A percentile compares a stretch with the other conserved stretches of the same genome.
phyloP scores from a whole-genome alignment of 2,113 vertebrate genomes.

The Entomyzon cyanotis region DNA sequence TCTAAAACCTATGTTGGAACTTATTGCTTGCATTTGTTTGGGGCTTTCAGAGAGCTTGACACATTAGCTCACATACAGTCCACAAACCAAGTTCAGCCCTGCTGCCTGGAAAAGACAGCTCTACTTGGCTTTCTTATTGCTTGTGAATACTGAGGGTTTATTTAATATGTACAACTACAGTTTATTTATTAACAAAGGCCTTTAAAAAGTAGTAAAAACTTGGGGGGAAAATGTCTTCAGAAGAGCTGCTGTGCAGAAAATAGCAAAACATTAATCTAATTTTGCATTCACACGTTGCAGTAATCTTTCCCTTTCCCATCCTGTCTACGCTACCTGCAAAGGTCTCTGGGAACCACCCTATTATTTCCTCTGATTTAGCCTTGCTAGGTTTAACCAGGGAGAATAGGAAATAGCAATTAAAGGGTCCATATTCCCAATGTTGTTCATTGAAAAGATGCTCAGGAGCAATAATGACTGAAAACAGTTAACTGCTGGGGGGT shows the following conservation, averaged over 20 bases:
- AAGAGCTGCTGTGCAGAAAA: conserved; percentile 50
- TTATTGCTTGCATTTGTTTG: conserved; percentile 78
- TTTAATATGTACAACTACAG: conserved; percentile 69
- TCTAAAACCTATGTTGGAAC: conserved; percentile 58
- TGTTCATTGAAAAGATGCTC: background rate
- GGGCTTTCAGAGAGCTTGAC: conserved; percentile 67
- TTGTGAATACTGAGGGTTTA: conserved; percentile 80
- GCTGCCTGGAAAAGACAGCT: conserved; percentile 59
- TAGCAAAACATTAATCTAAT: conserved; percentile 31
- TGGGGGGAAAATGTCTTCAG: background rate
- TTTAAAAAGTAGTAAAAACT: conserved; percentile 66
- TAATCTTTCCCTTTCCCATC: conserved; percentile 1
- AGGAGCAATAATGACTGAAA: background rate
- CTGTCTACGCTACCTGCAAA: background rate
- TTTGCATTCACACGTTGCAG: conserved; percentile 52
- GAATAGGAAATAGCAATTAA: background rate
- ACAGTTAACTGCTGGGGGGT: background rate
- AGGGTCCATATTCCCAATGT: background rate
- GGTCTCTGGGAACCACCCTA: background rate
- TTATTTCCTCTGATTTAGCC: background rate
- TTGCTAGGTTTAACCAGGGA: background rate
- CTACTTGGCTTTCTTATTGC: conserved; percentile 77
- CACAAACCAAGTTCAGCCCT: conserved; percentile 69
- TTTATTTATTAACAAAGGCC: conserved; percentile 71
- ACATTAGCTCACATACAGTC: conserved; percentile 62